These are phyloP conservation scores for Bungarus multicinctus DNA, from an alignment of 2,113 vertebrate genomes.

Conservation along the genomic window DNA sequence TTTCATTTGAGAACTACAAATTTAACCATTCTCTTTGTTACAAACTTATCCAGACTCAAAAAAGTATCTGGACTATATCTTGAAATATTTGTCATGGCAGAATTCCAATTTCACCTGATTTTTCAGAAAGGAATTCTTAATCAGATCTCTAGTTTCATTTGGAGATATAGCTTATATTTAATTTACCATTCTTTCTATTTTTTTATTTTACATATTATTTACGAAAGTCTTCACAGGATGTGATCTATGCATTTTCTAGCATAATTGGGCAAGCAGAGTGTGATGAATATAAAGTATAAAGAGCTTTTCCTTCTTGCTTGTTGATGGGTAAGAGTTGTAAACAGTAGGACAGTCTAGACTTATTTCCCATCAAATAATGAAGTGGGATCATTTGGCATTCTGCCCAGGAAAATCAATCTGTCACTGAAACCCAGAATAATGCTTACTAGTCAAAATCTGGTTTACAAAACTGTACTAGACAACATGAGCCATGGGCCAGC, in stretches of 20 bases:
- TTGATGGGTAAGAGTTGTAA: not conserved
- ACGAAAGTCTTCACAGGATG: not conserved
- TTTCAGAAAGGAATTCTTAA: conserved; percentile 15
- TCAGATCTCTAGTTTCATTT: not conserved
- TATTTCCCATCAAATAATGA: not conserved
- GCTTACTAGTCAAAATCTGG: not conserved
- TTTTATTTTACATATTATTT: not conserved
- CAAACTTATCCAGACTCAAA: not conserved
- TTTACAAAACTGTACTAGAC: not conserved
- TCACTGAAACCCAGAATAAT: conserved; percentile 16
- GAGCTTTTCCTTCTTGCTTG: not conserved
- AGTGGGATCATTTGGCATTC: not conserved
- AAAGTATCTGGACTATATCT: not conserved
- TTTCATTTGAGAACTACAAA: not conserved
- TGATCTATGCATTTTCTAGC: not conserved
- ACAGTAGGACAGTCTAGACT: not conserved
- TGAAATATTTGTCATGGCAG: not conserved
- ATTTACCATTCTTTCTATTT: fast-evolving
- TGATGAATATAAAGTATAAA: not conserved
- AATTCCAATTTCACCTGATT: not conserved
- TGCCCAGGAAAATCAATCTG: not conserved
- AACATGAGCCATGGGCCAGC: conserved; percentile 5
- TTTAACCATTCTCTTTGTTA: not conserved
- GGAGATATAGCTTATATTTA: not conserved
- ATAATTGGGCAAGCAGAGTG: not conserved